A percentile compares a stretch with the other conserved stretches of the same genome.
Conservation (phyloP, 2,797 vertebrate genomes). For the Mus caroli region DNA sequence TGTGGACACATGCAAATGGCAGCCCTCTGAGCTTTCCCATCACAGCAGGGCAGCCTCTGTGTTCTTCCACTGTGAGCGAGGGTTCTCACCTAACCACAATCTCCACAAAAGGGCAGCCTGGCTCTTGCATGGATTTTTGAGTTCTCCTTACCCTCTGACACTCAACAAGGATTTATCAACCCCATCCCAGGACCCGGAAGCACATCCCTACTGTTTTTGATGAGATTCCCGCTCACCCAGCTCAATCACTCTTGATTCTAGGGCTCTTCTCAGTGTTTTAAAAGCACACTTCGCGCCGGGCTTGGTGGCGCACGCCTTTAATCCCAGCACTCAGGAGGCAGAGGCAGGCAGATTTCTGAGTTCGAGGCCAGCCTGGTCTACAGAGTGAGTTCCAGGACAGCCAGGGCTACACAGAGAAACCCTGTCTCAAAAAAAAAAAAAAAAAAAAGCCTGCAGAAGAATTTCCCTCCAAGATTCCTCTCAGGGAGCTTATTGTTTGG, state of each 20-base stretch:
- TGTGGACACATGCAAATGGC: slow-evolving; percentile 57
- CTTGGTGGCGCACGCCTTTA: no score
- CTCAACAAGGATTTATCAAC: not conserved
- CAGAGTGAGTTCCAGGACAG: no score
- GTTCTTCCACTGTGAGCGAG: not conserved
- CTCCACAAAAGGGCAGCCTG: not conserved
- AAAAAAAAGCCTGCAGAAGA: no score
- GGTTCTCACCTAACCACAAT: not conserved
- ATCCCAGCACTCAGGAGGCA: no score
- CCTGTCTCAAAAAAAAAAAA: no score
- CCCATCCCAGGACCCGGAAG: not conserved
- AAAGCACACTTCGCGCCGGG: no score
- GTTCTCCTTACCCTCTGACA: not conserved
- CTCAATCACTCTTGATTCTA: not conserved
- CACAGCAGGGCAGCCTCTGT: not conserved
- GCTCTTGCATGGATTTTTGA: not conserved
- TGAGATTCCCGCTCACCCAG: not conserved
- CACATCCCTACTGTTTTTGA: not conserved
- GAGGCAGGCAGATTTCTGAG: no score
- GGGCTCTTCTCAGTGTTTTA: not conserved
- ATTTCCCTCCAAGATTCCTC: not conserved
- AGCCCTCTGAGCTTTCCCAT: not conserved
- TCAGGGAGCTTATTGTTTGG: not conserved
- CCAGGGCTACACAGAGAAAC: no score
- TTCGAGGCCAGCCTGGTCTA: no score